These are phyloP conservation scores for Cephus nigrinus DNA, from an alignment of 2,888 invertebrate genomes.

Conservation along the genomic window DNA sequence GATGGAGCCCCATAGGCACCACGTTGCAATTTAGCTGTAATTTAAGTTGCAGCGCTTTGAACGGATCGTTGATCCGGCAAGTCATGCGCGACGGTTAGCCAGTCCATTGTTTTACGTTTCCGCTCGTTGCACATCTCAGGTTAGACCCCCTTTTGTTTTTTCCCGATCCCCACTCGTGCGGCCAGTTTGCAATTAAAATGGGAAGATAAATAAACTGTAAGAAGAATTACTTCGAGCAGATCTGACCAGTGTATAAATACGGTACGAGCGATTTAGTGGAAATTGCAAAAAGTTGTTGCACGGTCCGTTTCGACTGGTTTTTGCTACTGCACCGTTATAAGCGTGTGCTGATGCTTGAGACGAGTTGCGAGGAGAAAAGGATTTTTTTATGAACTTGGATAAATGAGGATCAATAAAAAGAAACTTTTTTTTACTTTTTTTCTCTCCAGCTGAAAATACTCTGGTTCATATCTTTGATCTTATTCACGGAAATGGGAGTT, in stretches of 20 bases:
- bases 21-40: slow-evolving; percentile 6
- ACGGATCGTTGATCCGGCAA: slow-evolving; percentile 47
- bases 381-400: background rate
- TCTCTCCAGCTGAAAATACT: background rate
- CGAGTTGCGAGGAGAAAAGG: background rate
- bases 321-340: background rate
- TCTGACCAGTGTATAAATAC: background rate
- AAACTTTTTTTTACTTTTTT: too few species aligned
- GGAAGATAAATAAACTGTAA: background rate
- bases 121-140: slow-evolving; percentile 18
- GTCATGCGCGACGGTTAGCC: slow-evolving; percentile 39
- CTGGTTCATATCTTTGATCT: background rate
- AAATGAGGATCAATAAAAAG: too few species aligned
- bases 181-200: background rate
- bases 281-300: background rate
- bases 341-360: background rate
- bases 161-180: background rate
- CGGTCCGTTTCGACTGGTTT: background rate
- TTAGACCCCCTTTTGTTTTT: background rate
- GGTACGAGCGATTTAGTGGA: background rate
- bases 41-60: slow-evolving; percentile 22
- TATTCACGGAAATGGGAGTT: slow-evolving; percentile 2
- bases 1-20: background rate
- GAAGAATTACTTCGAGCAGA: background rate
- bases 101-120: slow-evolving; percentile 41